phyloP scores from a whole-genome alignment of 2,888 invertebrate species.

The Morpho deidamia region DNA sequence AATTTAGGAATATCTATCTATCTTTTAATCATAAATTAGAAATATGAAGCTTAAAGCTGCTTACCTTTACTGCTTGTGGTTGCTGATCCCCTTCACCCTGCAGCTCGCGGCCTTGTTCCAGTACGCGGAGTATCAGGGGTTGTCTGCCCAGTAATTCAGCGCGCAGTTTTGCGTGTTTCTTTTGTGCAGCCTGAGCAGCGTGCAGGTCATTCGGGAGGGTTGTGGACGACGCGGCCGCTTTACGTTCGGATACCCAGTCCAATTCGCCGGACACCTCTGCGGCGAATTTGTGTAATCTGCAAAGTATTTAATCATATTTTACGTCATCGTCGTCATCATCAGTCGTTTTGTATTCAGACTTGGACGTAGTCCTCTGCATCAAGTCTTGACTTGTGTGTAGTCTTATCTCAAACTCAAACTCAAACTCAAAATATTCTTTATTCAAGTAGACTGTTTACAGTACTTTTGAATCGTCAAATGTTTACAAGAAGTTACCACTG shows the following conservation, averaged over 20 bases:
- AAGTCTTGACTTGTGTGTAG: no score
- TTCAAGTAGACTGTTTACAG: no score
- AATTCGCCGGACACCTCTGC: conserved; percentile 95
- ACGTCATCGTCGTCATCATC: no score
- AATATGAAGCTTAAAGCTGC: no score
- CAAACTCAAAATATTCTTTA: no score
- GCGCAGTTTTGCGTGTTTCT: conserved; percentile 96
- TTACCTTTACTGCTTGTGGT: conserved; percentile 76
- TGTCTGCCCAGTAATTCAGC: conserved; percentile 93
- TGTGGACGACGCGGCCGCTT: conserved; percentile 80
- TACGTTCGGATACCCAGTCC: conserved; percentile 96
- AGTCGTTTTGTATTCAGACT: no score
- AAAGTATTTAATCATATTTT: not conserved
- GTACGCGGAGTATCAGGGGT: conserved; percentile 89
- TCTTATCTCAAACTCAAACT: no score
- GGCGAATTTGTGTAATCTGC: conserved; percentile 91
- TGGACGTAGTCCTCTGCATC: no score
- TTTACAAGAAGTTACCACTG: no score
- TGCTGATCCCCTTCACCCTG: conserved; percentile 82
- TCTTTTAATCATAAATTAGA: no score
- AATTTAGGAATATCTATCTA: no score
- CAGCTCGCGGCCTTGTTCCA: conserved; percentile 87
- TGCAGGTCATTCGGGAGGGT: conserved; percentile 88
- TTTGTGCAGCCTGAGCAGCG: conserved; percentile 94
- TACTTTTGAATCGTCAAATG: no score